Base-by-base conservation (phyloP, 1,140 invertebrate genomes). In the Drosophila kikkawai region DNA sequence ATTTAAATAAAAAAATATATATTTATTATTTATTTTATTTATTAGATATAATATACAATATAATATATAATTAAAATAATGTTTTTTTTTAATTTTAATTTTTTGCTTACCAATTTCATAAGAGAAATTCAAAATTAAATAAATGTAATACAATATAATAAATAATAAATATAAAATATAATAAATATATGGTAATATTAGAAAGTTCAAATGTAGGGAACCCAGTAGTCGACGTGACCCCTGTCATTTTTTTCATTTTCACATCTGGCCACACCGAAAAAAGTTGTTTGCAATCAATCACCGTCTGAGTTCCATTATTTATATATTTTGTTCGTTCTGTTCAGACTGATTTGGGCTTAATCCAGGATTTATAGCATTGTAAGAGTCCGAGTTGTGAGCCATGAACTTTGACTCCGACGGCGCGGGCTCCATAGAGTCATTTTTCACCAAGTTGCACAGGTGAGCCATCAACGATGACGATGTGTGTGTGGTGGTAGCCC, bases 261-360 rank as follows among this genome's bases (percentile, higher is more conserved):
- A 36, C 7, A 53, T 8, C n/a, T 53, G 51, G 51, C 12, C 51
- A 19, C 51, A 53, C 51, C n/a, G 32, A 53, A 36, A 53, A 36
- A 53, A 53, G 51, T 55, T 22, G 7, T 55, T 15, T 2, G 1
- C 2, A 26, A 5, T 26, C 7, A 3, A 19, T 12, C 34, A 39
- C 36, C 48, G 11, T 11, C 7, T 4, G 4, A 8, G 1, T 22
- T 1, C 22, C 17, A 22, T 13, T 19, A 5, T 22, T 53, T 53
- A 12, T 37, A 22, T 37, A 15, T 4, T 34, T 19, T 19, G 7
- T 53, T 17, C 7, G 12, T 19, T n/a, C 15, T 8, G 26, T 50
- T 50, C 15, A 7, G 15, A 32, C 5, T 4, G 22, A 15, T 15
- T 26, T n/a, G 9, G 26, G 15, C 26, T 5, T n/a, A 19, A 44